A percentile compares a stretch with the other conserved stretches of the same genome.
Evolutionary conservation across 37 sponge, comb jelly and placozoan genomes (phyloP).

Genomic region (Oopsacas minuta): DNA sequence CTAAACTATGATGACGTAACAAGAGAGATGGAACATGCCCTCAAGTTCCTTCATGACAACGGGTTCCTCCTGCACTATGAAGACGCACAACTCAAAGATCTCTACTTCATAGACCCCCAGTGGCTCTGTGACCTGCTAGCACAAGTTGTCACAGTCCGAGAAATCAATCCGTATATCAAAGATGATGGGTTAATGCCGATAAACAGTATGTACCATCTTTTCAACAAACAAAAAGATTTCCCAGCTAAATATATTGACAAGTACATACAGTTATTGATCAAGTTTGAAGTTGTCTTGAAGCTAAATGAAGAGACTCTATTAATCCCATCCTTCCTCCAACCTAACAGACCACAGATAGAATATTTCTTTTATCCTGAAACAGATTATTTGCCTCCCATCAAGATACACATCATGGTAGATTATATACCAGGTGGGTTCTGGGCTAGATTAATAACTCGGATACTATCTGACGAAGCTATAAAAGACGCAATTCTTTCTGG

Average conservation of each 20-base stretch:
- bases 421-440: constrained; percentile 79
- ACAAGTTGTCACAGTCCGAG: constrained; percentile 59
- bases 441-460: constrained; percentile 64
- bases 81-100: constrained; percentile 54
- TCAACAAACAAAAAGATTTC: constrained; percentile 54
- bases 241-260: constrained; percentile 56
- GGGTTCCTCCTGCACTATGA: constrained; percentile 71
- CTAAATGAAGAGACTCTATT: constrained; percentile 44
- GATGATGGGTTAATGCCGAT: constrained; percentile 47
- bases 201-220: constrained; percentile 46
- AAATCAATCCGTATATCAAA: constrained; percentile 50
- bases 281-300: constrained; percentile 73
- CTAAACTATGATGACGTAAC: constrained; percentile 32
- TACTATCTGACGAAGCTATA: constrained; percentile 44
- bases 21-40: constrained; percentile 66
- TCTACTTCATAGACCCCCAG: constrained; percentile 87
- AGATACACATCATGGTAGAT: constrained; percentile 34
- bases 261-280: constrained; percentile 70
- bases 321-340: constrained; percentile 58
- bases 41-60: constrained; percentile 70
- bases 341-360: constrained; percentile 29
- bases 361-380: constrained; percentile 17
- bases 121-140: constrained; percentile 77
- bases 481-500: constrained; percentile 35
- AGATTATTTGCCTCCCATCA: constrained; percentile 44